Percentiles rank a stretch among this genome's conserved stretches.
These are phyloP conservation scores for Picus viridis DNA, from an alignment of 2,797 vertebrate genomes.

Conservation along the genomic window DNA sequence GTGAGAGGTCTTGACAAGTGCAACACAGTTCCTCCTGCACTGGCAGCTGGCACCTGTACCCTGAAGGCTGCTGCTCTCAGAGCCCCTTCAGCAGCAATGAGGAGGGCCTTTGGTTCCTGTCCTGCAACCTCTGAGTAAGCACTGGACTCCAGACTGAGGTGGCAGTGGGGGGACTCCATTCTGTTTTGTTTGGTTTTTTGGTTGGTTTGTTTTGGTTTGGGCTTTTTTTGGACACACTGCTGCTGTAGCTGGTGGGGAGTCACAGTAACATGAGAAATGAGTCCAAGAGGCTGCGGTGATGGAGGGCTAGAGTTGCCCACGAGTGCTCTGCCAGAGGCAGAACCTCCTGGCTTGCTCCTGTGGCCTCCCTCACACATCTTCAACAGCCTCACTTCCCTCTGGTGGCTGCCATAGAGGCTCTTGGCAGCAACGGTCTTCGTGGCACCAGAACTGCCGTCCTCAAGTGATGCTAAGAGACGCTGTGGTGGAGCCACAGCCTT, in stretches of 20 bases:
- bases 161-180: background rate
- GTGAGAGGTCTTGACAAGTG: background rate
- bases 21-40: background rate
- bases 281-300: background rate
- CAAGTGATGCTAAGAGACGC: rapidly evolving
- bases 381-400: background rate
- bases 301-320: background rate
- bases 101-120: background rate
- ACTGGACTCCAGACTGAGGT: background rate
- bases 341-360: background rate
- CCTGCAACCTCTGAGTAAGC: rapidly evolving
- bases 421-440: background rate
- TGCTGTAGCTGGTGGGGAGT: background rate
- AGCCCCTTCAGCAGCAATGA: background rate
- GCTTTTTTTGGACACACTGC: background rate
- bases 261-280: rapidly evolving
- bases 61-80: background rate
- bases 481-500: background rate
- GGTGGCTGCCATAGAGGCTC: background rate
- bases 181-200: background rate
- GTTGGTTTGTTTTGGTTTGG: too few relatives aligned
- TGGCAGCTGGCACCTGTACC: background rate
- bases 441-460: background rate
- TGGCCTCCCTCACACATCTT: background rate
- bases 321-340: background rate